Conservation (phyloP, 2,113 vertebrate genomes). For the Dinomys branickii region DNA sequence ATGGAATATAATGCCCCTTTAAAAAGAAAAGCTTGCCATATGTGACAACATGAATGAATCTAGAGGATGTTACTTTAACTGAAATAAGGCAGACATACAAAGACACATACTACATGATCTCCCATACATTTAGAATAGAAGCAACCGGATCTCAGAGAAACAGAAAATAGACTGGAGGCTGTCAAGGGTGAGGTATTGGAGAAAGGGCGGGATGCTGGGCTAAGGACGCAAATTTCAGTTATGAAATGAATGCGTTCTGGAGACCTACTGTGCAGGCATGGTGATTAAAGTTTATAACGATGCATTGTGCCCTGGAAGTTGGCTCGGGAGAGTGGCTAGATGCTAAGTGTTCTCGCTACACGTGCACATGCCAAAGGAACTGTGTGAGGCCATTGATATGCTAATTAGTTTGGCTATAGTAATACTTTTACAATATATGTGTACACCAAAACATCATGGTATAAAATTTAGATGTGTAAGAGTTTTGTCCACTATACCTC, state of each 20-base stretch:
- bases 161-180: not conserved
- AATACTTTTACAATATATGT: not conserved
- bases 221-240: not conserved
- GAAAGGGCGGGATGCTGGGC: not conserved
- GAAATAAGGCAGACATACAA: not conserved
- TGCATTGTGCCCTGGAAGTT: not conserved
- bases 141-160: not conserved
- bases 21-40: not conserved
- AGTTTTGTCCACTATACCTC: not conserved
- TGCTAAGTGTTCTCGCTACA: not conserved
- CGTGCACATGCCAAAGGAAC: not conserved
- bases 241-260: not conserved
- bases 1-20: not conserved
- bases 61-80: not conserved
- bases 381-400: not conserved
- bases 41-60: not conserved
- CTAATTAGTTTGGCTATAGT: not conserved
- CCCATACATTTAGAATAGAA: not conserved
- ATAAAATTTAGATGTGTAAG: not conserved
- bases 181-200: not conserved
- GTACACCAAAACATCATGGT: not conserved
- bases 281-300: not conserved
- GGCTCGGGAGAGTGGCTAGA: not conserved
- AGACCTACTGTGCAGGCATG: not conserved
- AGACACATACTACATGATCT: not conserved